phyloP scores from a whole-genome alignment of 1,140 invertebrate genomes.

The Eulimnadia texana region DNA sequence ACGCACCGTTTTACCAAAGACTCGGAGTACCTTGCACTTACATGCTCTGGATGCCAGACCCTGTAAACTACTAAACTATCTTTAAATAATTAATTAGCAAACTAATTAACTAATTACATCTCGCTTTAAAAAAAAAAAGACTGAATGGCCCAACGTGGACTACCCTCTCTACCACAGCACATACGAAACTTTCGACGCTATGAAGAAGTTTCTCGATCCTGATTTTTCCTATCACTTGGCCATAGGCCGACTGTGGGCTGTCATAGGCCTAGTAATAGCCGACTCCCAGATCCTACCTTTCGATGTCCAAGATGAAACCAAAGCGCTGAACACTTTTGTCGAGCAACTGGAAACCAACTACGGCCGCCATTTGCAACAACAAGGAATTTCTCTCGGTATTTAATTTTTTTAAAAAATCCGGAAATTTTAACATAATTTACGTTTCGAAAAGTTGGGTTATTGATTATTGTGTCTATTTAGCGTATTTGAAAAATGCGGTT shows the following conservation, averaged over 20 bases:
- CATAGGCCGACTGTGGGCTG: conserved; percentile 19
- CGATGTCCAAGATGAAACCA: background rate
- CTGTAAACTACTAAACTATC: no score
- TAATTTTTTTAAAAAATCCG: background rate
- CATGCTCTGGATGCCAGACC: conserved; percentile 19
- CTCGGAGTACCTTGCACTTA: conserved; percentile 21
- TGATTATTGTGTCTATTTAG: background rate
- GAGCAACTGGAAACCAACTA: conserved; percentile 5
- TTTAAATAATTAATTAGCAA: no score
- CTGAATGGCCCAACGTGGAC: conserved; percentile 18
- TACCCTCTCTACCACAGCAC: conserved; percentile 27
- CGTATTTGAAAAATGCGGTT: conserved; percentile 7
- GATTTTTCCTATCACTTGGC: conserved; percentile 21
- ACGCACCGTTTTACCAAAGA: conserved; percentile 20
- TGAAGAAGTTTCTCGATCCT: conserved; percentile 26
- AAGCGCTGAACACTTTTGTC: background rate
- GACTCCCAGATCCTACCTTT: conserved; percentile 16
- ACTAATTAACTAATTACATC: no score
- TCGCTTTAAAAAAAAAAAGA: no score
- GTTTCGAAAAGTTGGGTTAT: background rate
- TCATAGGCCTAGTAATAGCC: conserved; percentile 16
- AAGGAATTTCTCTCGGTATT: conserved; percentile 4
- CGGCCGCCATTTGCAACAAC: background rate
- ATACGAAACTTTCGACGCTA: conserved; percentile 25
- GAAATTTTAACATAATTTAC: background rate